Evolutionary conservation across 1,140 invertebrate genomes (phyloP), one percentile per base, ranked within the genome.

Genomic region (Microplitis mediator): DNA sequence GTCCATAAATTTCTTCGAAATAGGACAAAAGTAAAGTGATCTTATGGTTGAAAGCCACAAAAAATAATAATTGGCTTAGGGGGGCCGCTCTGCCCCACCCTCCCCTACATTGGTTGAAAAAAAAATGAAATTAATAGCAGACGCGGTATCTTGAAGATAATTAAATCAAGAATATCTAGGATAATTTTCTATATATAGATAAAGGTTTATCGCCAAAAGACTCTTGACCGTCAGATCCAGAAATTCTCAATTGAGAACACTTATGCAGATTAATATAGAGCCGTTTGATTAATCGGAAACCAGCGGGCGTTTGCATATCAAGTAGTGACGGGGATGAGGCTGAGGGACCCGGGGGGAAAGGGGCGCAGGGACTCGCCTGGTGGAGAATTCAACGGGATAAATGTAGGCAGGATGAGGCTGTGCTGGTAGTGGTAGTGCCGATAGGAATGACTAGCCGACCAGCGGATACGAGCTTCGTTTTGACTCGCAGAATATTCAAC

Each of bases 191-290:
- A 14, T 50, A 45, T 11, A 45, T 64, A 39, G 39, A 8, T 64
- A 9, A 9, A 64, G 23, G 8, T 23, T 14, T 35, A 64, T 50
- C 45, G 36, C 39, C 45, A 35, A 64, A 64, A 64, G 62, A 45
- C 62, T 64, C 62, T 64, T 31, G 50, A 52, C 45, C 50, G 50
- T 66, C 64, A 66, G 31, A 66, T 66, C 45, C 64, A 66, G 64
- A 66, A 52, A 66, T 66, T 4, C 45, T 66, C 45, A 66, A 52
- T 66, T 9, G 64, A 66, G 45, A 54, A 66, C 50, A 52, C 50
- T 66, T 66, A 52, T 66, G 45, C 23, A 52, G 45, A 52, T 66
- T 52, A 66, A 66, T 66, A 66, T 66, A 66, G 50, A 66, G 64
- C 31, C 32, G 64, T 66, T 54, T 35, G 64, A 66, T 66, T 66